Evolutionary conservation across 92 coral and sea anemone genomes (phyloP).

Genomic region (Plumapathes pennacea): DNA sequence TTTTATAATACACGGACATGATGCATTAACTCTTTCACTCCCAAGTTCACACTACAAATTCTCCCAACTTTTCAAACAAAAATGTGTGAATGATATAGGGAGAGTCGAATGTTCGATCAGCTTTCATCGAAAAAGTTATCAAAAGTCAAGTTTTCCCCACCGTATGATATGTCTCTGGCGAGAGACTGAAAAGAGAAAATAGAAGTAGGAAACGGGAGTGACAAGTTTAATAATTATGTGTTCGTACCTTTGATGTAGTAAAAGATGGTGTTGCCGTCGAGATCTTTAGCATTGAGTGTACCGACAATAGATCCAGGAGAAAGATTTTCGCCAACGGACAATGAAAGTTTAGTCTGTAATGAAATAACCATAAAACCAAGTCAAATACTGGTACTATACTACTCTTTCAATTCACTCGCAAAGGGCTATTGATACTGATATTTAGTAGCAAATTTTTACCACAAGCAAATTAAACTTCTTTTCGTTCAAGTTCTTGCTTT

Average conservation of each 20-base stretch:
- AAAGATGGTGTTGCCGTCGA: constrained; percentile 49
- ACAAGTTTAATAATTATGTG: no score
- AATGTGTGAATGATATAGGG: no score
- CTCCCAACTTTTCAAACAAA: no score
- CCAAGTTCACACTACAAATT: no score
- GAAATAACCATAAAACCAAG: background rate
- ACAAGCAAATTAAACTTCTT: background rate
- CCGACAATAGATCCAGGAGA: constrained; percentile 77
- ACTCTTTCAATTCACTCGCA: background rate
- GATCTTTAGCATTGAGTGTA: constrained; percentile 66
- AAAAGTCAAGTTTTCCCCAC: no score
- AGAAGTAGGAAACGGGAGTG: no score
- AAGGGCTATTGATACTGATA: background rate
- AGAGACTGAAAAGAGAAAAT: no score
- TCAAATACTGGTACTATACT: background rate
- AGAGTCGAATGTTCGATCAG: no score
- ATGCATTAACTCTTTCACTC: no score
- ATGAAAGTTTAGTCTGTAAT: constrained; percentile 49
- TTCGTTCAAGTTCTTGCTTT: background rate
- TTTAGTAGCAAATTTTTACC: background rate
- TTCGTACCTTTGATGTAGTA: constrained; percentile 70
- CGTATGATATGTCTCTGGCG: no score
- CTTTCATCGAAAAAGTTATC: no score
- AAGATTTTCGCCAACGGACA: constrained; percentile 82
- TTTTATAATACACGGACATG: no score